Percentiles rank a stretch among this genome's conserved stretches.
These are phyloP conservation scores for Belonocnema kinseyi DNA, from an alignment of 1,140 invertebrate genomes.

Conservation along the genomic window DNA sequence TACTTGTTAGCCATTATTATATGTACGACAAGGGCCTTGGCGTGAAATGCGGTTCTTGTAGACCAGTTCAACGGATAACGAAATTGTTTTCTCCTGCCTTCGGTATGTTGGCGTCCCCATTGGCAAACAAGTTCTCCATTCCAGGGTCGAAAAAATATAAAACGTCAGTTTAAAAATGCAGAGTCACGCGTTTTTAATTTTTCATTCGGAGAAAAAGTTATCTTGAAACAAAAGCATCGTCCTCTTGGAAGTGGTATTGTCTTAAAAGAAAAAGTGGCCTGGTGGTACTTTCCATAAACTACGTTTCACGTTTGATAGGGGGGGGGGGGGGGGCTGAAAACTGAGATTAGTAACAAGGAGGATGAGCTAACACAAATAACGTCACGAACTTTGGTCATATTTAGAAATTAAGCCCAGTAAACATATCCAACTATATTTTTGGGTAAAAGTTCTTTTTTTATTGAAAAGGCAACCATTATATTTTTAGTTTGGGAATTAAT, in stretches of 20 bases:
- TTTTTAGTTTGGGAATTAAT: no score
- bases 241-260: no score
- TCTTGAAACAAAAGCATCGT: no score
- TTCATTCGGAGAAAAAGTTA: not conserved
- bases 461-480: no score
- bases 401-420: no score
- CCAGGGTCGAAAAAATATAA: not conserved
- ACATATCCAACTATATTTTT: no score
- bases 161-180: not conserved
- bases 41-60: slow-evolving; percentile 3
- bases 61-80: slow-evolving; percentile 8
- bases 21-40: not conserved
- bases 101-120: slow-evolving; percentile 1
- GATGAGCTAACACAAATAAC: not conserved
- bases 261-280: no score
- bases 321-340: no score
- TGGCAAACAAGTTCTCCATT: slow-evolving; percentile 5
- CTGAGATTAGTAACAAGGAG: not conserved
- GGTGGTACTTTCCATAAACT: no score
- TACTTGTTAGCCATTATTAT: not conserved
- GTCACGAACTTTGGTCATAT: no score
- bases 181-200: not conserved
- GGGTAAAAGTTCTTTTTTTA: no score
- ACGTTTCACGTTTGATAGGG: no score
- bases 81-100: slow-evolving; percentile 2